These are phyloP conservation scores for Helicoverpa zea DNA, from an alignment of 1,140 invertebrate genomes.

Conservation along the genomic window DNA sequence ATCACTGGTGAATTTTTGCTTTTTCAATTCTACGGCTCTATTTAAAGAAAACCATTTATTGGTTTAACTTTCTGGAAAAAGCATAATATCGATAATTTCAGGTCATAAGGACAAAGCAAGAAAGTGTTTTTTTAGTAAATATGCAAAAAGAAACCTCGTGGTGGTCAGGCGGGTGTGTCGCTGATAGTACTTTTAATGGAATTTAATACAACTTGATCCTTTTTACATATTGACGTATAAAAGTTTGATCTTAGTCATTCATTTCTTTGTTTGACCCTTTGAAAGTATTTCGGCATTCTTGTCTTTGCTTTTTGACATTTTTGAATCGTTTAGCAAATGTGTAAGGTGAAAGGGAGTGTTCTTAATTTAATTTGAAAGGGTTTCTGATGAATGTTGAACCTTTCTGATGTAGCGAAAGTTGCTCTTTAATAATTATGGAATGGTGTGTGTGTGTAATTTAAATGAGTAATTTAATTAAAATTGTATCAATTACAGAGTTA, in stretches of 20 bases:
- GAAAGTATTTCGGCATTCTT: neutral
- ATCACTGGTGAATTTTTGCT: no score
- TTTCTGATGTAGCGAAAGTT: neutral
- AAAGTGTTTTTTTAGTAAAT: no score
- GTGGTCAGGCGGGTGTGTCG: no score
- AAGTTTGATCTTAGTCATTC: neutral
- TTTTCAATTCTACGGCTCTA: no score
- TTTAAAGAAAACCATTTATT: no score
- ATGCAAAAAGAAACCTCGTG: no score
- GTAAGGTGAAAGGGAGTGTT: neutral
- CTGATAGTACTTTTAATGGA: neutral
- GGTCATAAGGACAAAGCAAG: no score
- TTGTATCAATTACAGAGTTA: no score
- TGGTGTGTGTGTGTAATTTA: neutral
- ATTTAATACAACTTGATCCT: conserved; percentile 27
- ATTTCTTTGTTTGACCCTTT: conserved; percentile 8
- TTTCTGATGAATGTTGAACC: neutral
- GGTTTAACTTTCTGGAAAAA: no score
- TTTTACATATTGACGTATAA: conserved; percentile 6
- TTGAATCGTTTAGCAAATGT: neutral
- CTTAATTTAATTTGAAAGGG: conserved; percentile 1
- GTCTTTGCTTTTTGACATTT: conserved; percentile 5
- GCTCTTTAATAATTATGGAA: neutral
- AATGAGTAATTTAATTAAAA: no score
- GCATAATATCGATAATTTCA: no score